These are phyloP conservation scores for Drepana arcuata DNA, from an alignment of 1,140 invertebrate species.

Conservation along the genomic window DNA sequence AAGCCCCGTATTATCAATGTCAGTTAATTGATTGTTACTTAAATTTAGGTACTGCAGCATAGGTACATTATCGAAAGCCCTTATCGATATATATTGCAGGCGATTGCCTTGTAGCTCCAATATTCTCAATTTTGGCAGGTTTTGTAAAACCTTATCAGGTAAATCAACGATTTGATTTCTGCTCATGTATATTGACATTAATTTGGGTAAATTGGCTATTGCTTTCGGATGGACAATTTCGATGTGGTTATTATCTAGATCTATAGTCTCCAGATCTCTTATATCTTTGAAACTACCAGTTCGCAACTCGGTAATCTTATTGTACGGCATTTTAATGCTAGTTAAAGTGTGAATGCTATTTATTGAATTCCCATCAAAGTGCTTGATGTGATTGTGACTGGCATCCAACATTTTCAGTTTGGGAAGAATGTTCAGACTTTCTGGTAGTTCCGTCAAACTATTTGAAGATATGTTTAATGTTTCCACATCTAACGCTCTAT, in stretches of 20 bases:
- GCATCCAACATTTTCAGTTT: slow-evolving; percentile 81
- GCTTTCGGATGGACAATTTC: slow-evolving; percentile 83
- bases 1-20: slow-evolving; percentile 81
- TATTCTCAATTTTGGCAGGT: slow-evolving; percentile 81
- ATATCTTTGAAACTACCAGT: slow-evolving; percentile 82
- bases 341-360: slow-evolving; percentile 77
- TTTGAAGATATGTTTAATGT: slow-evolving; percentile 86
- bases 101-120: slow-evolving; percentile 88
- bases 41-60: slow-evolving; percentile 86
- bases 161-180: slow-evolving; percentile 81
- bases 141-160: slow-evolving; percentile 82
- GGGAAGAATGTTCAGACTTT: slow-evolving; percentile 78
- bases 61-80: slow-evolving; percentile 84
- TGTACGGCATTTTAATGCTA: slow-evolving; percentile 80
- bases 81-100: slow-evolving; percentile 79
- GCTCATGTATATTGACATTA: slow-evolving; percentile 84
- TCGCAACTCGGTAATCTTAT: slow-evolving; percentile 81
- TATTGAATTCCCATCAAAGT: slow-evolving; percentile 77
- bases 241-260: slow-evolving; percentile 88
- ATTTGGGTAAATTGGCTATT: slow-evolving; percentile 81
- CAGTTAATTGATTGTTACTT: slow-evolving; percentile 82
- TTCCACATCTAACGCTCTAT: slow-evolving; percentile 78
- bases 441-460: slow-evolving; percentile 79
- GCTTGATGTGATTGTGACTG: slow-evolving; percentile 84
- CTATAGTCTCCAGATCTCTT: slow-evolving; percentile 79